Evolutionary conservation across 1,140 invertebrate genomes (phyloP), one percentile per base, ranked within the genome.

Genomic region (Drosophila orena): DNA sequence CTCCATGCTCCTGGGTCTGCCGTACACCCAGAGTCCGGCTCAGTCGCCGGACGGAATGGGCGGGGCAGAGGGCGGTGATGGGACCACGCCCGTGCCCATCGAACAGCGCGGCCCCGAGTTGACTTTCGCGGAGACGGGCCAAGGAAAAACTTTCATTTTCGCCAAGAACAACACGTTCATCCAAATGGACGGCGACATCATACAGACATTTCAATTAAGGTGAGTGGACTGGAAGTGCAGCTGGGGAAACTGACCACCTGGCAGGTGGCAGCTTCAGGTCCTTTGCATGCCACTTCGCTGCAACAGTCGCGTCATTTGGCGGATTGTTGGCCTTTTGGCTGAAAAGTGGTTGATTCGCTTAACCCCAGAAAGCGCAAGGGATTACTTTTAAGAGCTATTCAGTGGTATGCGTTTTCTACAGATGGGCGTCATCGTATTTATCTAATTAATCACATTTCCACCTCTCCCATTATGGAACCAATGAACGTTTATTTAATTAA

Each of bases 131-230:
- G 96, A 97, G 91, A 96, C 96, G 17, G 96, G 96, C 2, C 94
- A 95, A 78, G 94, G 96, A 65, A 93, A 93, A 77, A 96, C 96
- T 14, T 97, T 97, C 91, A 97, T 97, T 95, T 97, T 97, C 91
- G 96, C 96, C 7, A 95, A 97, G 90, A 96, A 96, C 59, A 97
- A 97, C 80, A 97, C 96, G 2, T 97, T 96, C 90, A 97, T 97
- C 88, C 97, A 97, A 91, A 94, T 97, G 14, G 96, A 97, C 91
- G 96, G 96, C 8, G 95, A 96, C 79, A 95, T 96, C 68, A 97
- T 97, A 85, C 96, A 96, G 91, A 95, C 95, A 50, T 97, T 97
- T 93, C 96, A 97, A 93, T 94, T 97, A 79, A 95, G 96, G 96
- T 97, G 92, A 90, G 80, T 84, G 76, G 60, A 49, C 46, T 50